Base-by-base conservation (phyloP, 2,888 invertebrate genomes). In the Aleiodes leptofemur region DNA sequence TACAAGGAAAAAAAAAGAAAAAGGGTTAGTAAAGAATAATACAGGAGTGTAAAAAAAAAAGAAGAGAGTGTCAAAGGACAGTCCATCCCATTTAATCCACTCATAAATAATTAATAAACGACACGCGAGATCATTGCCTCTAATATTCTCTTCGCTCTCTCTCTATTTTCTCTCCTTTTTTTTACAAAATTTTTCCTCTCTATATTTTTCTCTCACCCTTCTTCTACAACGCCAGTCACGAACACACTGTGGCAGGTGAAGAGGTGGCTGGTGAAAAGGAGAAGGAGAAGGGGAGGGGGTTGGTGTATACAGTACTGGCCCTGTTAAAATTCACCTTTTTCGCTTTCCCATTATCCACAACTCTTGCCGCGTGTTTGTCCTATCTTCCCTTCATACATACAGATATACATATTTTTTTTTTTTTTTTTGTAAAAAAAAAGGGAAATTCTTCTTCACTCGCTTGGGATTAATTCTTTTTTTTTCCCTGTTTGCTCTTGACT, bases 31-130 rank as follows among this genome's bases (percentile, higher is more conserved):
- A 13, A 23, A 43, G 43, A 64, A 64, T 64, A 64, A 64, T 64
- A 38, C 43, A 8, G 14, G 4, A 1, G 3, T 0, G 1, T 1
- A 3, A 43, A 43, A 11, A 4, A 48, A 64, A 64, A 48, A 43
- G 9, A 23, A 23, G 8, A 34, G 34, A 34, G 43, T 16, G n/a
- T 64, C 43, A 64, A 48, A 43, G 64, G 43, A 43, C 11, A 43
- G 64, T 56, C 72, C 73, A 66, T 38, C 61, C 48, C 73, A 72
- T 57, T 69, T 69, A 59, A 77, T 73, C 57, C 73, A 70, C 72
- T 78, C 76, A 76, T 78, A 76, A 75, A 76, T 78, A 73, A 76
- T 78, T 76, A 76, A 78, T 75, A 75, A 73, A 73, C 56, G 56
- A 68, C 43, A 64, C 64, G 43, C 64, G 64, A 64, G 64, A 64